Evolutionary conservation across 1,140 invertebrate species (phyloP), one percentile per base, ranked within the genome.

Genomic region (Vollenhovia emeryi): DNA sequence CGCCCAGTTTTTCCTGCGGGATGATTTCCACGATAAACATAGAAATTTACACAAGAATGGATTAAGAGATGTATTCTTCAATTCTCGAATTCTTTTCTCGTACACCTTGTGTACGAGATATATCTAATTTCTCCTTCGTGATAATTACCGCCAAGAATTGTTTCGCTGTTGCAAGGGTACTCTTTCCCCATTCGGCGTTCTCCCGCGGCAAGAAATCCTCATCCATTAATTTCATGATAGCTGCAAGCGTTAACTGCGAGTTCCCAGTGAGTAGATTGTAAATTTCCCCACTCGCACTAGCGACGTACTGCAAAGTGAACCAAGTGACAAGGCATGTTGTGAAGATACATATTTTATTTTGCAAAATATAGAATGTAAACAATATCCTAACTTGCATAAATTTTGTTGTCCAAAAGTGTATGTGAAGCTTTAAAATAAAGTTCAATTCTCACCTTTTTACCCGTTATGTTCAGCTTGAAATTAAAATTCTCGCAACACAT

Each of bases 401-500:
- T 59, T 78, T 2, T 68, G 7, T 52, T 64, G 21, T 27, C 1
- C 9, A 15, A 1, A 75, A 30, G 18, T 33, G 36, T 36, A n/a
- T n/a, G 11, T 21, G 13, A 30, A 1, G 7, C 7, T 55, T 74
- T 18, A 3, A 33, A 33, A 73, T 59, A 11, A 76, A 55, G 36
- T 74, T 94, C 95, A 24, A 95, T 95, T 83, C 91, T 92, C 50
- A 96, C 95, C 50, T 95, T 93, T 85, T 96, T 95, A 92, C 97
- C 96, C 15, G 95, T 96, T 64, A 98, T 93, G 78, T 97, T 92
- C 7, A 90, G 88, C 75, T 96, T 95, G 91, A 97, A 97, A 89
- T 96, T 95, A 2, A 95, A 92, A 0, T 95, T 93, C 93, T 98
- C 97, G 90, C 96, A 95, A 1, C 95, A 96, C 97, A 98, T 97